Evolutionary conservation across 2,113 vertebrate species (phyloP), one percentile per base, ranked within the genome.

Genomic region (Pterocles orientalis): DNA sequence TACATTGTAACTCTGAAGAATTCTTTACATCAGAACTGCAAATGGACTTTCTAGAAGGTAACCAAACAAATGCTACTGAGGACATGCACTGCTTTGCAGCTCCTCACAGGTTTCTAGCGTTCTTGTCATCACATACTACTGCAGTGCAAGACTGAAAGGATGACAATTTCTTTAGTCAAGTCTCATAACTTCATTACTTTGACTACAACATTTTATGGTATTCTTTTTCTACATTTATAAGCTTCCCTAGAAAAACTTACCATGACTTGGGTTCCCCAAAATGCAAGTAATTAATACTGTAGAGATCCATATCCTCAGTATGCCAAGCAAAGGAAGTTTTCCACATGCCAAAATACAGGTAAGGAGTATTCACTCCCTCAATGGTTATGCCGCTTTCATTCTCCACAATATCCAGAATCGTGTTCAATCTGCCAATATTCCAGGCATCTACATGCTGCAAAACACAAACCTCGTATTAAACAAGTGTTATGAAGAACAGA

Each of bases 251-350:
- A 91, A 65, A 64, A 70, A 91, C 91, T 97, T 99, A 99, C 99
- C 99, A 99, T 66, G 99, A 99, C 90, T 99, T 99, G 7, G 99
- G 99, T 53, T 99, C 99, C 71, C 99, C 99, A 58, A 99, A 99
- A 97, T 99, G 99, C 95, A 99, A 97, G 88, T 99, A 99, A 96
- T 99, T 99, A 95, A 99, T 99, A 97, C 99, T 99, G 95, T 99
- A 99, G 4, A 99, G 98, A 94, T 99, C 99, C 99, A 99, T 99
- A 97, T 99, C 99, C 80, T 99, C 99, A 0, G 99, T 99, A 86
- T 99, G 99, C 99, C 99, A 99, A 6, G 99, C 99, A 65, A 99
- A 99, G 7, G 99, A 99, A 5, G 99, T 99, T 97, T 99, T 99
- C 99, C 99, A 99, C 99, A 99, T 99, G 61, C 99, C 99, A 13